Evolutionary conservation across 2,113 vertebrate genomes (phyloP).

Genomic region (Theropithecus gelada): DNA sequence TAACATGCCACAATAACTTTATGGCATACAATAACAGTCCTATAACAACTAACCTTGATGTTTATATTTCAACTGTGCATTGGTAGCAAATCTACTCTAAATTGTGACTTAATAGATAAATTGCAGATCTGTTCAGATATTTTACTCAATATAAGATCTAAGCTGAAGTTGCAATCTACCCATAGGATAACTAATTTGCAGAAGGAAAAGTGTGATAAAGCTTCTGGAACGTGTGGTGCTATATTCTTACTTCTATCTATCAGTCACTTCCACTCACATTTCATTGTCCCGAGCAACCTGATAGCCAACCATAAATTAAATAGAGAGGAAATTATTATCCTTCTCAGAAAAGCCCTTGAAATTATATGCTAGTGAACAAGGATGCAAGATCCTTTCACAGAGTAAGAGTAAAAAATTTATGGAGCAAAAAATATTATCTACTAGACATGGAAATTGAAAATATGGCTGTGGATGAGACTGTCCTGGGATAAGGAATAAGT

Average conservation of each 20-base stretch:
- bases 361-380: not conserved
- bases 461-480: not conserved
- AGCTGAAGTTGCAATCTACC: not conserved
- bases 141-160: not conserved
- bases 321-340: not conserved
- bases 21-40: not conserved
- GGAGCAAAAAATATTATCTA: not conserved
- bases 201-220: not conserved
- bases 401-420: not conserved
- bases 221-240: not conserved
- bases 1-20: not conserved
- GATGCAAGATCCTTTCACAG: not conserved
- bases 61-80: not conserved
- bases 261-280: not conserved
- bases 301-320: not conserved
- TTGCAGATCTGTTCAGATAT: not conserved
- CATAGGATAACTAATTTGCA: not conserved
- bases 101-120: not conserved
- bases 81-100: not conserved
- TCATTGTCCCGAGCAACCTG: not conserved
- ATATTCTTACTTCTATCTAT: not conserved
- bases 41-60: not conserved
- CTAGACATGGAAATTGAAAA: not conserved
- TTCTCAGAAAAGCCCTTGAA: not conserved
- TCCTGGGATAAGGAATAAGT: not conserved